Evolutionary conservation across 2,113 vertebrate species (phyloP).

Genomic region (Pseudonaja textilis): DNA sequence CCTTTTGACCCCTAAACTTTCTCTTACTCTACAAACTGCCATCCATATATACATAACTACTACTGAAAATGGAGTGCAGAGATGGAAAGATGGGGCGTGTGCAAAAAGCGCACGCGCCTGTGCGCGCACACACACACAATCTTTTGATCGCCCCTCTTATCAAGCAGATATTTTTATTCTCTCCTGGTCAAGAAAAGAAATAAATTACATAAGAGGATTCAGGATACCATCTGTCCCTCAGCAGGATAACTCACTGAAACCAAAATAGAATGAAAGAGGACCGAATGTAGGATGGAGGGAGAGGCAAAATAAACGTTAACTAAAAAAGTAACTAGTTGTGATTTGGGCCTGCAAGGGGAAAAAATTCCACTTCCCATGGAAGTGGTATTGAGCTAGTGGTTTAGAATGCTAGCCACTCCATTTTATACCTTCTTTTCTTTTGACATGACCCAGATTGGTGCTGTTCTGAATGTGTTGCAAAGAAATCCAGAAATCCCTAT

Average conservation of each 20-base stretch:
- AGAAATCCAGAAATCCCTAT: background rate
- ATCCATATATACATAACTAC: background rate
- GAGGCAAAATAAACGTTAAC: background rate
- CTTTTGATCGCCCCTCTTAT: background rate
- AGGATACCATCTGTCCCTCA: background rate
- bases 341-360: background rate
- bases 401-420: background rate
- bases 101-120: background rate
- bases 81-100: background rate
- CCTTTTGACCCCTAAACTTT: background rate
- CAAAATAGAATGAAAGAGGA: background rate
- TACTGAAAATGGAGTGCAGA: background rate
- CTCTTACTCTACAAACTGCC: background rate
- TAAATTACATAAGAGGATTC: background rate
- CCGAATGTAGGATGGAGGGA: background rate
- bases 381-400: background rate
- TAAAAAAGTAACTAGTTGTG: background rate
- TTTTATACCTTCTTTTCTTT: background rate
- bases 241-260: background rate
- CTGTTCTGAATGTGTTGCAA: background rate
- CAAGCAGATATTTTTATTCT: background rate
- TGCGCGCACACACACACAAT: background rate
- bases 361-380: background rate
- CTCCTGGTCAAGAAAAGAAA: background rate
- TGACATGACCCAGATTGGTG: background rate